Evolutionary conservation across 2,113 vertebrate genomes (phyloP).

Genomic region (Vireo altiloquus): DNA sequence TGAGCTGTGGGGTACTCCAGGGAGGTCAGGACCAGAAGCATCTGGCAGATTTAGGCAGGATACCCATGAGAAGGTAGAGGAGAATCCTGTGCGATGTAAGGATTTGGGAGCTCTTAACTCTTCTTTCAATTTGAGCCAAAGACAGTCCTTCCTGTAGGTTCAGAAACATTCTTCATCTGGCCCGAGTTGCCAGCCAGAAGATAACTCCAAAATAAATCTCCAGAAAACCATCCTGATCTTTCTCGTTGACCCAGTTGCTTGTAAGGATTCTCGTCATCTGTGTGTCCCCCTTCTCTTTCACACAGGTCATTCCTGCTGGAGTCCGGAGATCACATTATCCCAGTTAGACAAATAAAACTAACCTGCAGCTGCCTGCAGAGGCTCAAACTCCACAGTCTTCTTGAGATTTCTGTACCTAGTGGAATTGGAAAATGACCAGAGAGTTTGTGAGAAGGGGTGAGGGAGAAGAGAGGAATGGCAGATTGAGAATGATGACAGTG

Average conservation of each 20-base stretch:
- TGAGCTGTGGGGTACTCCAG: not conserved
- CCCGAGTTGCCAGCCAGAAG: not conserved
- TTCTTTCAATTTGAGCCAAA: not conserved
- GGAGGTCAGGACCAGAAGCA: not conserved
- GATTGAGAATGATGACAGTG: not conserved
- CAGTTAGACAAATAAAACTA: not conserved
- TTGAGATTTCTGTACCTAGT: not conserved
- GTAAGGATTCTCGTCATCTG: not conserved
- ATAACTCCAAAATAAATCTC: not conserved
- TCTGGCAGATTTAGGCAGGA: not conserved
- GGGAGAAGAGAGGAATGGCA: not conserved
- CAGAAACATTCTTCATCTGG: not conserved
- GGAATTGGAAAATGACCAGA: not conserved
- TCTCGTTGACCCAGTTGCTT: not conserved
- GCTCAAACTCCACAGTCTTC: not conserved
- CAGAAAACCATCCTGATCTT: not conserved
- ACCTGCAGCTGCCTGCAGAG: not conserved
- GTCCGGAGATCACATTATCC: not conserved
- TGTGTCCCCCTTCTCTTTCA: not conserved
- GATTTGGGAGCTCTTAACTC: not conserved
- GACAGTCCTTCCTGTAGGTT: not conserved
- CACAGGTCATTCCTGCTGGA: not conserved
- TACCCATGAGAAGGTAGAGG: not conserved
- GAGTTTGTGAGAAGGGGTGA: not conserved
- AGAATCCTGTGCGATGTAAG: not conserved